Percentiles rank a stretch among this genome's conserved stretches.
Conservation (phyloP, 2,888 invertebrate genomes). For the Drymonia ruficornis region DNA sequence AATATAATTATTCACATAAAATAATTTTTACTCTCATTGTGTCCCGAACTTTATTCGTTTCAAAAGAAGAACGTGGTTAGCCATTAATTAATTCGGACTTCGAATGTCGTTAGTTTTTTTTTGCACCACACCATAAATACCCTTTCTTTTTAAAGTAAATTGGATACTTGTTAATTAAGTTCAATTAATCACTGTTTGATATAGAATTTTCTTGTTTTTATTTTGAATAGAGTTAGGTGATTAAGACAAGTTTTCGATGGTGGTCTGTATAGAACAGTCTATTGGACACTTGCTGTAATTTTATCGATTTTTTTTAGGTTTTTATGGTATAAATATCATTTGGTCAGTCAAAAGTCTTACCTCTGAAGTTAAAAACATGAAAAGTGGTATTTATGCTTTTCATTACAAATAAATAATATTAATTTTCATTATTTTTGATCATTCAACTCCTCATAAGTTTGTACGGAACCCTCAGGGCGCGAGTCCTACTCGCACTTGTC, state of each 20-base stretch:
- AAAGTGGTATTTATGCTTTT: too few relatives aligned
- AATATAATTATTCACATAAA: slow-evolving; percentile 1
- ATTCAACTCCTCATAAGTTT: too few relatives aligned
- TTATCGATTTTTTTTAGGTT: too few relatives aligned
- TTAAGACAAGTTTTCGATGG: slow-evolving; percentile 11
- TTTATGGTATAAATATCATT: too few relatives aligned
- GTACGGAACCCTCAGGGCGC: too few relatives aligned
- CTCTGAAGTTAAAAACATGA: too few relatives aligned
- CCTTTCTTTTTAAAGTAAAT: slow-evolving; percentile 30
- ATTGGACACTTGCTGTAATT: too few relatives aligned
- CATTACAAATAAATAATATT: too few relatives aligned
- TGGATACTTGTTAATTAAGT: slow-evolving; percentile 21
- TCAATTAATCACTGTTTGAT: slow-evolving; percentile 22
- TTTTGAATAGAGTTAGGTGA: slow-evolving; percentile 11
- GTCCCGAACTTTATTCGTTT: slow-evolving; percentile 32
- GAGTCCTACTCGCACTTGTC: too few relatives aligned
- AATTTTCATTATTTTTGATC: too few relatives aligned
- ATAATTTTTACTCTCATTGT: slow-evolving; percentile 21
- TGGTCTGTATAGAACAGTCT: slow-evolving; percentile 5
- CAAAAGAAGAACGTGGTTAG: slow-evolving; percentile 45
- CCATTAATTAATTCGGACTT: slow-evolving; percentile 54
- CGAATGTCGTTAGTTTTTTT: slow-evolving; percentile 46
- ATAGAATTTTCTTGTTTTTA: slow-evolving; percentile 14
- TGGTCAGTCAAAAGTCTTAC: too few relatives aligned
- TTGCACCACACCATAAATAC: slow-evolving; percentile 36